Conservation (phyloP, 2,797 vertebrate genomes). For the Picus viridis region DNA sequence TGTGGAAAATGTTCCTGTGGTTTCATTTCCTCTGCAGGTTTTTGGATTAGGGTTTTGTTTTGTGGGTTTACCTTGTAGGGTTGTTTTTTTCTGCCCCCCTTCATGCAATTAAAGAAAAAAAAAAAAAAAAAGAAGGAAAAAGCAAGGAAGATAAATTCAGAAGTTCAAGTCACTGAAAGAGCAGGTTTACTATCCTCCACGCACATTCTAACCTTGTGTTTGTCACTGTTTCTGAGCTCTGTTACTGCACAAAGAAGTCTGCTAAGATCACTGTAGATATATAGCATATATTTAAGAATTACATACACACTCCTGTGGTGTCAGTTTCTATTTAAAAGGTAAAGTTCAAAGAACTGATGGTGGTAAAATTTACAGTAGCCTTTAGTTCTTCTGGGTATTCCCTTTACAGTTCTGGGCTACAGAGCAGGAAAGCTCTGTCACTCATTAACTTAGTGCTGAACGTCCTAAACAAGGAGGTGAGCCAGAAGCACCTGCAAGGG, state of each 20-base stretch:
- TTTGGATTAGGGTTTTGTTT: constrained; percentile 10
- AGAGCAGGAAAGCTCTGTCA: not conserved
- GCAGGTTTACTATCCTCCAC: not conserved
- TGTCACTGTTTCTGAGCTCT: not conserved
- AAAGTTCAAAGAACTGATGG: not conserved
- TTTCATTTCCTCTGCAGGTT: constrained; percentile 23
- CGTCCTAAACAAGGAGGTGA: not conserved
- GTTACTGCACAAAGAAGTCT: not conserved
- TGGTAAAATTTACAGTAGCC: not conserved
- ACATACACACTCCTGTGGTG: not conserved
- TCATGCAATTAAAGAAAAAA: constrained; percentile 12
- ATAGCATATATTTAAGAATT: not conserved
- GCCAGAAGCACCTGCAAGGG: not conserved
- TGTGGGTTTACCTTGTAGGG: not conserved
- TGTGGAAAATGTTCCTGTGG: constrained; percentile 26
- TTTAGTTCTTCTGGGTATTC: not conserved
- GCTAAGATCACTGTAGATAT: not conserved
- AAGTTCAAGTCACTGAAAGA: not conserved
- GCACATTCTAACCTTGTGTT: not conserved
- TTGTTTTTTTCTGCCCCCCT: not conserved
- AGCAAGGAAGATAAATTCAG: not conserved
- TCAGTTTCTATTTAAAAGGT: not conserved
- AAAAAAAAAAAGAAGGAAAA: constrained; percentile 25
- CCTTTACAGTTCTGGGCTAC: not conserved
- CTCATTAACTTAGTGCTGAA: constrained; percentile 7